These are phyloP conservation scores for Antedon bifida DNA, from an alignment of 35 echinoderm and acorn worm genomes.

Conservation along the genomic window DNA sequence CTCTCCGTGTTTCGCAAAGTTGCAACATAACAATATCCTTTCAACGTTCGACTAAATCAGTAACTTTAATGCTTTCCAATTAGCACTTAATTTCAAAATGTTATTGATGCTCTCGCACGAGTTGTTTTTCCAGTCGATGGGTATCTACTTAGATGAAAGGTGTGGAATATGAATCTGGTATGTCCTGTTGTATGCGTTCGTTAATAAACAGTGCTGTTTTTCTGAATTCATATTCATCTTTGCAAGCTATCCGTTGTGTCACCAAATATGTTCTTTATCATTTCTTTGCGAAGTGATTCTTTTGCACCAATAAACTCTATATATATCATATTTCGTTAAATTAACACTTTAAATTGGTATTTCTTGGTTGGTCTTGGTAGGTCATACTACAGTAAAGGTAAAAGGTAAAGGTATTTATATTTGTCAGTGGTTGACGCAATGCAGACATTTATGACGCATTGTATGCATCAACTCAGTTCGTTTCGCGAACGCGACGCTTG, in stretches of 20 bases:
- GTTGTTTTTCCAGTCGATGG: constrained; percentile 7
- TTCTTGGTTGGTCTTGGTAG: too few relatives aligned
- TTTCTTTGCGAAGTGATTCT: not conserved
- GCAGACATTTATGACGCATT: too few relatives aligned
- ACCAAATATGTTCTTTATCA: not conserved
- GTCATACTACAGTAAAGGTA: too few relatives aligned
- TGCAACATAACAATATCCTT: not conserved
- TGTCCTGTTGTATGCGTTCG: not conserved
- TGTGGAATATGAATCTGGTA: constrained; percentile 6
- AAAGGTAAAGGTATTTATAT: too few relatives aligned
- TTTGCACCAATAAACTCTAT: too few relatives aligned
- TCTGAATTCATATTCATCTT: not conserved
- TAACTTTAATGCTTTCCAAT: not conserved
- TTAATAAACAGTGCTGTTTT: not conserved
- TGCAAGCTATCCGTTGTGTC: not conserved
- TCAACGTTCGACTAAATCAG: not conserved
- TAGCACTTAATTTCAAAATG: not conserved
- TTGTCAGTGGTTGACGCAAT: too few relatives aligned
- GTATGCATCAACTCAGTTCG: too few relatives aligned
- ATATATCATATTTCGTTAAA: too few relatives aligned
- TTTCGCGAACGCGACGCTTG: too few relatives aligned
- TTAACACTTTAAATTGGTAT: too few relatives aligned
- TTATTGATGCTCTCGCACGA: constrained; percentile 9
- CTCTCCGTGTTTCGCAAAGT: not conserved
- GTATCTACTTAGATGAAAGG: not conserved